These are phyloP conservation scores for Podilymbus podiceps DNA, from an alignment of 2,113 vertebrate genomes.

Conservation along the genomic window DNA sequence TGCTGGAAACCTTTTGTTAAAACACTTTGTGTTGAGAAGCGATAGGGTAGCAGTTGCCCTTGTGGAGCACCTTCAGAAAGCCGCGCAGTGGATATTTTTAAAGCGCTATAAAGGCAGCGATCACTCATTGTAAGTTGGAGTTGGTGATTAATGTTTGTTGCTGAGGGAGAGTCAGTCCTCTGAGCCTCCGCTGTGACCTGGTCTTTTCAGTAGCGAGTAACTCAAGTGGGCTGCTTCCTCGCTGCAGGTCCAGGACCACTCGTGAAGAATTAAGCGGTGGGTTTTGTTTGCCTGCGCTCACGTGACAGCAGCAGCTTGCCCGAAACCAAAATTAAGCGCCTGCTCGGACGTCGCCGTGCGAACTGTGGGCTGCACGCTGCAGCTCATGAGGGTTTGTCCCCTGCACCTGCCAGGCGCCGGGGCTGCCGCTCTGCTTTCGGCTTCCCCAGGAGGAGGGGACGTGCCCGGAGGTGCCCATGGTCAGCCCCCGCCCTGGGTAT, in stretches of 20 bases:
- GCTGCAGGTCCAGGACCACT: not conserved
- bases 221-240: not conserved
- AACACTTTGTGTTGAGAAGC: not conserved
- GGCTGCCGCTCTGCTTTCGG: not conserved
- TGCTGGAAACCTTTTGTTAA: slow-evolving; percentile 36
- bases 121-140: not conserved
- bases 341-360: not conserved
- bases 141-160: not conserved
- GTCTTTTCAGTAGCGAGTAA: not conserved
- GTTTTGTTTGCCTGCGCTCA: not conserved
- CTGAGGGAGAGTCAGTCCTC: not conserved
- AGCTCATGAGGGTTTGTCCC: not conserved
- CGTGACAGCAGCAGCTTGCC: not conserved
- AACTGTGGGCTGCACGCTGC: not conserved
- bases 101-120: not conserved
- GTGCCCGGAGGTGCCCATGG: slow-evolving; percentile 2
- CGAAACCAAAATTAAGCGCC: not conserved
- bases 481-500: not conserved
- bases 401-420: not conserved
- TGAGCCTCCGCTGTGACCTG: not conserved
- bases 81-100: not conserved
- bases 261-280: not conserved
- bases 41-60: not conserved
- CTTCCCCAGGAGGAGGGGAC: slow-evolving; percentile 10
- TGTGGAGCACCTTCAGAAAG: not conserved